Evolutionary conservation across 1,140 invertebrate species (phyloP), one percentile per base, ranked within the genome.

Genomic region (Dendroctonus ponderosae): DNA sequence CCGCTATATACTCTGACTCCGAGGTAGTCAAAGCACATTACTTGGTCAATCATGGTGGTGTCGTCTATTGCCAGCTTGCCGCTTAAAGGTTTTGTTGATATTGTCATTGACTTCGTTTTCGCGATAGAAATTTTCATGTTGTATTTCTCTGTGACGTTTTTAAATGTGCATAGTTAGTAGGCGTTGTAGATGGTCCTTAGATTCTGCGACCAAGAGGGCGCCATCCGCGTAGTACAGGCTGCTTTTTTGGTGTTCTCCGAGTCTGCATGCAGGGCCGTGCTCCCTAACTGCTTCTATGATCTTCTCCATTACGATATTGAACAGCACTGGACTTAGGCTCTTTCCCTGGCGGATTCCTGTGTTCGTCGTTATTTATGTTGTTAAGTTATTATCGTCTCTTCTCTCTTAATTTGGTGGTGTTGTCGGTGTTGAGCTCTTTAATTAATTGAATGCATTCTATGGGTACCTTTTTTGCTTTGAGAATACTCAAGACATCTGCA

Each of bases 251-350:
- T 7, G 7, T 7, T 44, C n/a, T n/a, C 7, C 43, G 7, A 44
- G 43, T 7, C 7, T 44, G 43, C n/a, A 7, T n/a, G 43, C 43
- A 44, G n/a, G 43, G n/a, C 43, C 43, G 43, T 44, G 43, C 43
- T n/a, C n/a, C n/a, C 43, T 44, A 44, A 44, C 43, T 44, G 43
- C 43, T 44, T n/a, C 43, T 7, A 7, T 51, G 7, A 51, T 51
- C 50, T 51, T 15, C 50, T 51, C 50, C 50, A 51, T 51, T 51
- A 9, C 50, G 9, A 51, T 51, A 51, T 51, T 51, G 15, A 51
- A 51, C 7, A 51, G 15, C 7, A 51, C 7, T 51, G 50, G 43
- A 44, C 43, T 44, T n/a, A 44, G 43, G 43, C 43, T 52, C 9
- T 52, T 9, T 54, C 8, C 40, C 37, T 54, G 14, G 3, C 7